phyloP scores from a whole-genome alignment of 2,888 invertebrate species.

The Luperina testacea region DNA sequence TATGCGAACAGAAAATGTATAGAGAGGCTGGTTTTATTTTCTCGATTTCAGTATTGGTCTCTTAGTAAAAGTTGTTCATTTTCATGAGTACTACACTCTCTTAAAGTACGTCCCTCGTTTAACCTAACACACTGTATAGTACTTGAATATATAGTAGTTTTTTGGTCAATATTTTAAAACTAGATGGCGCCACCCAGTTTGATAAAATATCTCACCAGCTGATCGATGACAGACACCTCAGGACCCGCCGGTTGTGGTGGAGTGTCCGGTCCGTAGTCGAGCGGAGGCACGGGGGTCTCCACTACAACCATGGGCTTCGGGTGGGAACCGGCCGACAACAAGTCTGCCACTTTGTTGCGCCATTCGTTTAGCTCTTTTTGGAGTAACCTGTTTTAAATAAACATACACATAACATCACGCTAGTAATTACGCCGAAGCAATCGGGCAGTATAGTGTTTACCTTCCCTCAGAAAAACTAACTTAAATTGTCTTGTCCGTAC shows the following conservation, averaged over 20 bases:
- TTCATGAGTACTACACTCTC: too few species aligned
- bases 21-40: too few species aligned
- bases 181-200: neutral
- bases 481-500: neutral
- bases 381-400: conserved; percentile 70
- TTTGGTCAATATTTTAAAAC: neutral
- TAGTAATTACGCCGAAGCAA: neutral
- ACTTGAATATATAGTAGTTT: neutral
- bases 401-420: neutral
- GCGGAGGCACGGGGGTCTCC: conserved; percentile 34
- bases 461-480: neutral
- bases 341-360: conserved; percentile 74
- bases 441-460: neutral
- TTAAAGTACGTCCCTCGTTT: too few species aligned
- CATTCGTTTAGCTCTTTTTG: conserved; percentile 79
- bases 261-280: conserved; percentile 64
- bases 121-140: too few species aligned
- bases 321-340: conserved; percentile 64
- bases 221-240: conserved; percentile 77
- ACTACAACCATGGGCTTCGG: conserved; percentile 35
- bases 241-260: conserved; percentile 75
- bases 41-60: too few species aligned
- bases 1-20: too few species aligned
- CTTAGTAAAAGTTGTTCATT: too few species aligned
- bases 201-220: conserved; percentile 71